A percentile compares a stretch with the other conserved stretches of the same genome.
Conservation (phyloP, 2,888 invertebrate genomes). For the Camponotus fellah region DNA sequence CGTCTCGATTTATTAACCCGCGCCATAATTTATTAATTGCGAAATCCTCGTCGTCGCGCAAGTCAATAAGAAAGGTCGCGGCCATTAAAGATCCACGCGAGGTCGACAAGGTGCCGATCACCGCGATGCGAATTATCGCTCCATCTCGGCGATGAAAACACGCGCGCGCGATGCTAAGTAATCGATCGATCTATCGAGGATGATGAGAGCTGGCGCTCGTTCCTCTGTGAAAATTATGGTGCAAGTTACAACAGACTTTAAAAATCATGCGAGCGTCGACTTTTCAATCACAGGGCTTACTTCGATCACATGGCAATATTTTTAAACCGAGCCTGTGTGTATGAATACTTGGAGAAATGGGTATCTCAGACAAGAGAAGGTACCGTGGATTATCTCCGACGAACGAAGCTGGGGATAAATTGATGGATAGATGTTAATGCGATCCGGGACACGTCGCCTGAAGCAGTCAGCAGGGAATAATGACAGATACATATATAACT, state of each 20-base stretch:
- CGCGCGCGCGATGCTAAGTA: background rate
- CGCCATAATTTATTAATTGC: slow-evolving; percentile 62
- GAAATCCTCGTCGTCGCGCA: slow-evolving; percentile 43
- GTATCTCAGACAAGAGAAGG: slow-evolving; percentile 24
- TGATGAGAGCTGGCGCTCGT: slow-evolving; percentile 25
- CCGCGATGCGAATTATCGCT: slow-evolving; percentile 57
- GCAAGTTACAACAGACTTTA: background rate
- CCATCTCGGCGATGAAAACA: slow-evolving; percentile 41
- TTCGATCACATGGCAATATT: slow-evolving; percentile 24
- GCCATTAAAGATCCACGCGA: slow-evolving; percentile 49
- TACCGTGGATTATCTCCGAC: slow-evolving; percentile 21
- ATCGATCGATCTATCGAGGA: slow-evolving; percentile 35
- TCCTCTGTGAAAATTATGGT: slow-evolving; percentile 40
- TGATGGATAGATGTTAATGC: slow-evolving; percentile 54
- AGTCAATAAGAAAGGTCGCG: slow-evolving; percentile 27
- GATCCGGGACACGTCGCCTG: slow-evolving; percentile 46
- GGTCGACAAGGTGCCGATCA: slow-evolving; percentile 51
- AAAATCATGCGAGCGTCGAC: slow-evolving; percentile 10
- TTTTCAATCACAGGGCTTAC: slow-evolving; percentile 37
- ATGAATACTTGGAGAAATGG: slow-evolving; percentile 40
- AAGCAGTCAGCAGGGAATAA: slow-evolving; percentile 31
- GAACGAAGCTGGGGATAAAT: slow-evolving; percentile 9
- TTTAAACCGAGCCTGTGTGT: background rate
- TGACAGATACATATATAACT: slow-evolving; percentile 24
- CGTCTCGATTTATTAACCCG: background rate